Base-by-base conservation (phyloP, 1,140 invertebrate genomes). In the Physella acuta region DNA sequence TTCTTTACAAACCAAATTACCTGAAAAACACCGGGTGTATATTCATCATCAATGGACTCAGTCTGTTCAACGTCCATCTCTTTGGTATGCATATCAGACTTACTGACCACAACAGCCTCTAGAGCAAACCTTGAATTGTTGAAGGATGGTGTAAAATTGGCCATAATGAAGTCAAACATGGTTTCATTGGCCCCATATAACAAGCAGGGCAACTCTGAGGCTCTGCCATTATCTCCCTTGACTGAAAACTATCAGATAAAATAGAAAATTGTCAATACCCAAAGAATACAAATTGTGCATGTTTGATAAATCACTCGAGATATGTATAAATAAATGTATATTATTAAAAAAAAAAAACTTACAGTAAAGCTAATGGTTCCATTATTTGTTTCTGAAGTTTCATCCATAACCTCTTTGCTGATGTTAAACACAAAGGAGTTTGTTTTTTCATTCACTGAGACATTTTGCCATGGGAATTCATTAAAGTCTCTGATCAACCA, bases 1-100 rank as follows among this genome's bases (percentile, higher is more conserved):
- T n/a, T n/a, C n/a, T n/a, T n/a, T n/a, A n/a, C n/a, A 44, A 44
- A 37, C 4, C 36, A 20, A 76, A 78, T 85, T 79, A 91, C 89
- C 82, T 88, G 88, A 79, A 91, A 92, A 44, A 91, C 88, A 26
- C 90, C 91, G 20, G 91, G 90, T 16, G 90, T 89, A 72, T 91
- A 89, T 75, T 92, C 90, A 78, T 92, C 91, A 78, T 92, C 90
- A 34, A 92, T 76, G 65, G 87, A 89, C 76, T 88, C 88, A 53
- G 85, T 83, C 64, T 83, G 78, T n/a, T 86, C 80, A 20, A 88
- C 76, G 17, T 78, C 68, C 39, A 84, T 82, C 0, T 34, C 4
- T 68, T 62, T 37, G 28, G 49, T 67, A 1, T 66, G 52, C 75
- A 66, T 44, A 30, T 71, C 60, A 85, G 87, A 39, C 84, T 87